Percentiles rank a stretch among this genome's conserved stretches.
Evolutionary conservation across 2,888 invertebrate genomes (phyloP).

Genomic region (Phrixothrix hirtus): DNA sequence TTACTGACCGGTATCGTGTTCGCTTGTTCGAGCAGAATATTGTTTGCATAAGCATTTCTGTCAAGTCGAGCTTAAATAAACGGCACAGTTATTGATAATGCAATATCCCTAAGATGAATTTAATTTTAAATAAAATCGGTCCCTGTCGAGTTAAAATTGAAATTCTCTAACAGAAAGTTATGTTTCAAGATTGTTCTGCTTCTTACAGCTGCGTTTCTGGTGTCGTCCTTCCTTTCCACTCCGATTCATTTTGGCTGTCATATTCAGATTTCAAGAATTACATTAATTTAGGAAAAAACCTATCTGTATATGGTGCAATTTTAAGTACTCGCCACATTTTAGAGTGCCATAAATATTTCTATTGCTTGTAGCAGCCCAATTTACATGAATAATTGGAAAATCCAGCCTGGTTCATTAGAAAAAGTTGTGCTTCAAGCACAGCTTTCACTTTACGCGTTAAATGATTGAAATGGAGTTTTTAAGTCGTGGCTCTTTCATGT

Average conservation of each 20-base stretch:
- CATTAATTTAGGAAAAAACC: too few species aligned
- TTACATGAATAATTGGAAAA: too few species aligned
- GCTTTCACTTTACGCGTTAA: too few species aligned
- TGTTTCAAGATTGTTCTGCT: conserved; percentile 19
- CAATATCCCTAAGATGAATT: conserved; percentile 24
- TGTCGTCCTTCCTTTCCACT: conserved; percentile 4
- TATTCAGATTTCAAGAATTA: conserved; percentile 10
- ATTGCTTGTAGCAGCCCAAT: too few species aligned
- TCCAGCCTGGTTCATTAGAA: too few species aligned
- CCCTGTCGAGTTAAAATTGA: conserved; percentile 25
- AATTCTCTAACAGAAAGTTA: conserved; percentile 24
- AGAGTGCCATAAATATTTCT: too few species aligned
- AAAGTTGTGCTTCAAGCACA: too few species aligned
- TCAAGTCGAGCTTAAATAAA: conserved; percentile 25
- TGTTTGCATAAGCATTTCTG: conserved; percentile 28
- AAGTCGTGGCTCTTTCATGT: too few species aligned
- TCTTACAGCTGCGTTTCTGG: conserved; percentile 16
- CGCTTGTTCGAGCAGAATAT: conserved; percentile 24
- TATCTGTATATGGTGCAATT: too few species aligned
- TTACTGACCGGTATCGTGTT: conserved; percentile 28
- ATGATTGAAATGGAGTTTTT: too few species aligned
- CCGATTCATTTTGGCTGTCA: conserved; percentile 14
- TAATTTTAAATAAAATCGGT: conserved; percentile 27
- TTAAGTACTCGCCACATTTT: too few species aligned
- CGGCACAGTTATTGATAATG: conserved; percentile 28